Percentiles rank a stretch among this genome's conserved stretches.
Conservation (phyloP, 2,797 vertebrate species). For the Rhodeus uyekii region DNA sequence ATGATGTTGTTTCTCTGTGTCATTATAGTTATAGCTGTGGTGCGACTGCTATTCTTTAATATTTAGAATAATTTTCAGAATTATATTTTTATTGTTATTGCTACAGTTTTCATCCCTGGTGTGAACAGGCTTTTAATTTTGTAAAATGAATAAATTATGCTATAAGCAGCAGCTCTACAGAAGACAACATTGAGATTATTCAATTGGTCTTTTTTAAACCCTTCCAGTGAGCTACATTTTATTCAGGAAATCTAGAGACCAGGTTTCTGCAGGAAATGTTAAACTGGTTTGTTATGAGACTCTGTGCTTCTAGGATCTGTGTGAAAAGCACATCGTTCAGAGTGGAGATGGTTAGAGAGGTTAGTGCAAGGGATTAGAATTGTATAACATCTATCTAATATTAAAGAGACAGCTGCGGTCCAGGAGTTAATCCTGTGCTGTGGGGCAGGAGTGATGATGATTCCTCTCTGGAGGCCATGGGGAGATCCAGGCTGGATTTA, state of each 20-base stretch:
- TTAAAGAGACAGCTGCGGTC: slow-evolving; percentile 63
- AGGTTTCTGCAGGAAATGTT: background rate
- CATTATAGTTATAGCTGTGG: no score
- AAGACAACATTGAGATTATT: background rate
- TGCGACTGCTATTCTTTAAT: no score
- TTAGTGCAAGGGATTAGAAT: slow-evolving; percentile 66
- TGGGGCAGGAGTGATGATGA: slow-evolving; percentile 68
- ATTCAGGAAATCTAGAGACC: background rate
- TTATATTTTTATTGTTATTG: no score
- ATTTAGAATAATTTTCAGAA: no score
- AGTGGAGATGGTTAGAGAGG: slow-evolving; percentile 64
- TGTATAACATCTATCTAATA: slow-evolving; percentile 71
- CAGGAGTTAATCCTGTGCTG: slow-evolving; percentile 72
- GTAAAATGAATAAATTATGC: no score
- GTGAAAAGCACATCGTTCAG: slow-evolving; percentile 58
- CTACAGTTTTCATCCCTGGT: no score
- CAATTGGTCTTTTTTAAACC: background rate
- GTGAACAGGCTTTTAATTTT: no score
- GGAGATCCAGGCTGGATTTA: slow-evolving; percentile 42
- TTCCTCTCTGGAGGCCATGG: slow-evolving; percentile 35
- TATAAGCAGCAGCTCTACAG: no score
- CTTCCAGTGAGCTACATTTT: background rate
- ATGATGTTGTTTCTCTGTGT: no score
- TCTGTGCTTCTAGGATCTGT: background rate
- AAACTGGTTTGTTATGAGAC: slow-evolving; percentile 2